phyloP scores from a whole-genome alignment of 2,113 vertebrate genomes.

The Alethe diademata region DNA sequence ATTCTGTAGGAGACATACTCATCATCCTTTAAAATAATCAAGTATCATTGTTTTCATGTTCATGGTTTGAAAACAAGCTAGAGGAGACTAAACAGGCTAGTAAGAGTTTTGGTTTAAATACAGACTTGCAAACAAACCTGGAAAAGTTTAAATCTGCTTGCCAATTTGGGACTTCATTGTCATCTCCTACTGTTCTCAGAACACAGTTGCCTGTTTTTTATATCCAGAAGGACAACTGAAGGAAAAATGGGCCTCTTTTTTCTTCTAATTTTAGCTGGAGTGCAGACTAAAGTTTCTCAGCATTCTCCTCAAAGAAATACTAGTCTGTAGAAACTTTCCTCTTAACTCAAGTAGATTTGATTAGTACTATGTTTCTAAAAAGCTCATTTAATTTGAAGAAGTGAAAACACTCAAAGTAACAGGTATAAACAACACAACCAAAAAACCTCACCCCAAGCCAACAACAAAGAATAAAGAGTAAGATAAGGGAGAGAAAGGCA shows the following conservation, averaged over 20 bases:
- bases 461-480: neutral
- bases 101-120: neutral
- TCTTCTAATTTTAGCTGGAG: neutral
- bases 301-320: neutral
- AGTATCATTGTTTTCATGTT: neutral
- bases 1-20: neutral
- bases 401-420: neutral
- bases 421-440: neutral
- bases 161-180: neutral
- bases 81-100: neutral
- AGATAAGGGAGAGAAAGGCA: neutral
- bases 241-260: neutral
- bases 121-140: neutral
- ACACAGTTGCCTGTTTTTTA: neutral
- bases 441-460: neutral
- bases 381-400: neutral
- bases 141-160: neutral
- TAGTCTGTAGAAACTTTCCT: neutral
- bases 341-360: neutral
- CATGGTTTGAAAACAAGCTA: neutral
- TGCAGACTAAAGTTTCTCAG: neutral
- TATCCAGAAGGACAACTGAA: neutral
- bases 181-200: neutral
- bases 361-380: neutral
- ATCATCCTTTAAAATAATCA: neutral